These are phyloP conservation scores for Pavo muticus DNA, from an alignment of 2,113 vertebrate genomes.

Conservation along the genomic window DNA sequence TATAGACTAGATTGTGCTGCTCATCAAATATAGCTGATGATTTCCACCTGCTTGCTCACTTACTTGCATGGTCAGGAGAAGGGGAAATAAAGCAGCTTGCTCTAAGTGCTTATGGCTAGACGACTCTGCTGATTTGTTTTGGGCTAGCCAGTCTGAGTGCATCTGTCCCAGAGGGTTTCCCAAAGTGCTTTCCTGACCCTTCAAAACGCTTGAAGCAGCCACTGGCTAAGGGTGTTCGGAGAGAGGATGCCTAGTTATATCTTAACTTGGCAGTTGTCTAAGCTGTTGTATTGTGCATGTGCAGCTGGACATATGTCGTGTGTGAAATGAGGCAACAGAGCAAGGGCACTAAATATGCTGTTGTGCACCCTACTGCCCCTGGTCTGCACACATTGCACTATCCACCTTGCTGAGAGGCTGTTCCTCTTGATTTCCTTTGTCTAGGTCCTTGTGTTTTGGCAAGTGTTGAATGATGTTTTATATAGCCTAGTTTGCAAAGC, in stretches of 20 bases:
- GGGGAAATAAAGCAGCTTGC: not conserved
- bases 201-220: not conserved
- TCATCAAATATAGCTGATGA: not conserved
- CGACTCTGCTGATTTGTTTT: not conserved
- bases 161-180: not conserved
- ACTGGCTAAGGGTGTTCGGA: not conserved
- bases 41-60: not conserved
- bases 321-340: not conserved
- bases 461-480: not conserved
- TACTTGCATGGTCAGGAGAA: not conserved
- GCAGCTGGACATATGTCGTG: fast-evolving
- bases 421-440: not conserved
- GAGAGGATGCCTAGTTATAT: not conserved
- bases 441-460: not conserved
- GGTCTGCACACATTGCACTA: fast-evolving
- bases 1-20: not conserved
- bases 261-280: not conserved
- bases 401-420: not conserved
- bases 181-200: not conserved
- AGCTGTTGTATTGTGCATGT: not conserved
- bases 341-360: not conserved
- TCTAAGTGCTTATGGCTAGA: fast-evolving
- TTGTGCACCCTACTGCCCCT: not conserved
- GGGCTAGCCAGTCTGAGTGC: not conserved
- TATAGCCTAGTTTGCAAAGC: not conserved